These are phyloP conservation scores for Holothuria scabra DNA, from an alignment of 53 echinoderm and acorn worm genomes.

Conservation along the genomic window DNA sequence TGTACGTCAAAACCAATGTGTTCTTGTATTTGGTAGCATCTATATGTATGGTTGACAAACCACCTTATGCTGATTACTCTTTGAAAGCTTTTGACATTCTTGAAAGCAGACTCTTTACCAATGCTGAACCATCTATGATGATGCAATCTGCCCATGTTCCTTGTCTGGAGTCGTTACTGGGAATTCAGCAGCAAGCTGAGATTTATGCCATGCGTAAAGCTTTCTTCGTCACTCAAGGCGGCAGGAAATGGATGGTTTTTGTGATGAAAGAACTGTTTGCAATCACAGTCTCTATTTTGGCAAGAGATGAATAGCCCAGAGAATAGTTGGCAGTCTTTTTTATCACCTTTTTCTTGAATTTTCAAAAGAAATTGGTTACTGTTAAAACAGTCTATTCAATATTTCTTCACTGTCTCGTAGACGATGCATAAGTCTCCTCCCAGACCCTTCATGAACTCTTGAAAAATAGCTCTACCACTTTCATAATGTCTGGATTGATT, in stretches of 20 bases:
- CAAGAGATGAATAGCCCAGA: conserved; percentile 25
- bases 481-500: conserved; percentile 15
- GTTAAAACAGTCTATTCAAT: conserved; percentile 23
- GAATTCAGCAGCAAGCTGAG: too few relatives aligned
- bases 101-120: conserved; percentile 41
- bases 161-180: not conserved
- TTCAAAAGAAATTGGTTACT: not conserved
- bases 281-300: not conserved
- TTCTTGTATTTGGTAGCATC: conserved; percentile 5
- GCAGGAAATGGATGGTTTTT: conserved; percentile 56
- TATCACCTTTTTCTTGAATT: not conserved
- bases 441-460: conserved; percentile 29
- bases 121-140: conserved; percentile 59
- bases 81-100: conserved; percentile 39
- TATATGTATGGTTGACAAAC: conserved; percentile 14
- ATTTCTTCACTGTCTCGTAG: not conserved
- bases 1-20: conserved; percentile 49
- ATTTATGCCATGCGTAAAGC: conserved; percentile 46
- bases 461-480: conserved; percentile 21
- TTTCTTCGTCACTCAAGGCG: conserved; percentile 45
- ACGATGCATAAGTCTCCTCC: not conserved
- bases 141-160: conserved; percentile 21
- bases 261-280: conserved; percentile 48
- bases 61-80: conserved; percentile 27
- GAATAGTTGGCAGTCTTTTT: conserved; percentile 47